Base-by-base conservation (phyloP, 2,888 invertebrate genomes). In the Leptopilina drosophilae region DNA sequence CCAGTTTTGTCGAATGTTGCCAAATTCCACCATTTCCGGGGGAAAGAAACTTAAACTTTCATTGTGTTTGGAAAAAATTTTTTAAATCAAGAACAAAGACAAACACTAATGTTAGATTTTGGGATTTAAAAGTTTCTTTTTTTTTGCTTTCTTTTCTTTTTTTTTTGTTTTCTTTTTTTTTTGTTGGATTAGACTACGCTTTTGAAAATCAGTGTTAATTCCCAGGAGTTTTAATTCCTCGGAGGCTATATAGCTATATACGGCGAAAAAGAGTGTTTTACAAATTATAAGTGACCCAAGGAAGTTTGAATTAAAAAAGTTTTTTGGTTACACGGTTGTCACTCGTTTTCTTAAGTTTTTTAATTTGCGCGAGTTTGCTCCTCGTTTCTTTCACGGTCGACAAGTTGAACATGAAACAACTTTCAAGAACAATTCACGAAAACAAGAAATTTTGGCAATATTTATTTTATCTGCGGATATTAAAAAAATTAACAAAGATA, bases 11-110 rank as follows among this genome's bases (percentile, higher is more conserved):
- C 85, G 82, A 82, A 81, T 85, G 81, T 84, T 87, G 87, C 86
- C 88, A 86, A 87, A 88, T 84, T 86, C 86, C 88, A 82, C 84
- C 85, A 84, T 85, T 86, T 85, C 87, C 20, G 20, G 20, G 20
- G 20, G 20, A 20, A 20, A 20, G 85, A 88, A 33, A 33, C 33
- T 88, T 82, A 82, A 20, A 20, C 79, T 77, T 33, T 33, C 33
- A 33, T 33, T 33, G 33, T 33, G 33, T 33, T 20, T 20, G 20
- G 33, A 5, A 77, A 81, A 83, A 82, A 78, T 42, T 42, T 8
- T 20, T 20, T 20, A 20, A 20, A 42, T 42, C 5, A 42, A 42
- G 6, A 42, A 42, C 1, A 42, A 42, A 42, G 42, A 8, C 42
- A 42, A 42, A 42, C 7, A 8, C 8, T 5, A 42, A 42, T 8